Evolutionary conservation across 2,113 vertebrate genomes (phyloP).

Genomic region (Antechinus stuartii): DNA sequence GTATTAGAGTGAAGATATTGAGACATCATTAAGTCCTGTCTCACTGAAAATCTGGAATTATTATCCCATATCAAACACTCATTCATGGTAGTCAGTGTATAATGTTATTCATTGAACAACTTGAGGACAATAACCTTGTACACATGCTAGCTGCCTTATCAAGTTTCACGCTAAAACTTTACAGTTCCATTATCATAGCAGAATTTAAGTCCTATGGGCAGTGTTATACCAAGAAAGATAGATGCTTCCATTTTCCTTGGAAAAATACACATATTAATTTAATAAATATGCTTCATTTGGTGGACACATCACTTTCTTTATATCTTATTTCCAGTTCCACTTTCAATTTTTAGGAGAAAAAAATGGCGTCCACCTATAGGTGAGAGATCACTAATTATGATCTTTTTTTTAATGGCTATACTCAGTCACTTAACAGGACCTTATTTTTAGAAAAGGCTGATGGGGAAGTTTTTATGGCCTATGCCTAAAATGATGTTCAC

Average conservation of each 20-base stretch:
- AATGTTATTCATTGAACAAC: conserved; percentile 12
- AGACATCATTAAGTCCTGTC: background rate
- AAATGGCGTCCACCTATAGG: background rate
- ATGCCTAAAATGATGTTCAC: background rate
- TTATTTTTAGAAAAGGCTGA: background rate
- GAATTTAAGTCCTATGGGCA: background rate
- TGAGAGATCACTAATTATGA: background rate
- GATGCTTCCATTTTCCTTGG: background rate
- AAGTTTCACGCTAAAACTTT: conserved; percentile 1
- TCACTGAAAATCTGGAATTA: background rate
- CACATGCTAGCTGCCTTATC: background rate
- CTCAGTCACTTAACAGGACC: background rate
- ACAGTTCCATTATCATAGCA: background rate
- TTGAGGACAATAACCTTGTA: background rate
- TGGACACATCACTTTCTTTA: background rate
- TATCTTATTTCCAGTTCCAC: background rate
- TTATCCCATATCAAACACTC: background rate
- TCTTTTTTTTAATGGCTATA: background rate
- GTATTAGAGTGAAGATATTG: background rate
- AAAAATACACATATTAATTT: background rate
- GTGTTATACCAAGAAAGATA: conserved; percentile 3
- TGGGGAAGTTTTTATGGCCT: background rate
- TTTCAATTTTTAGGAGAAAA: background rate
- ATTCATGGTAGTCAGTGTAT: background rate
- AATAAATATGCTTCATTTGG: background rate